These are phyloP conservation scores for Drosophila suboccidentalis DNA, from an alignment of 2,888 invertebrate genomes.

Conservation along the genomic window DNA sequence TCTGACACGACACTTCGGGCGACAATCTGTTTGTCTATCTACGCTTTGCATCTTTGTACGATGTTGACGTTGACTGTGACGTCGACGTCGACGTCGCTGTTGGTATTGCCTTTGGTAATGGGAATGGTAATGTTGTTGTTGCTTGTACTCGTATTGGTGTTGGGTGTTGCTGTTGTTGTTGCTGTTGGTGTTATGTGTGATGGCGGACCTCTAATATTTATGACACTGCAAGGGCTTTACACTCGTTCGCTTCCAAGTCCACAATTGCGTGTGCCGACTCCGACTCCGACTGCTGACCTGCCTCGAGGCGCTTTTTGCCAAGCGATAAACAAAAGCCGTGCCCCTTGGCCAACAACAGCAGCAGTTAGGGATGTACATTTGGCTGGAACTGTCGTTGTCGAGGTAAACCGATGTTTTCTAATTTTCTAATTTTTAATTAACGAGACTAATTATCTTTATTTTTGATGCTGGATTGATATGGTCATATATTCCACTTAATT, in stretches of 20 bases:
- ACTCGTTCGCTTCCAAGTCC: constrained; percentile 7
- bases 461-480: too few species aligned
- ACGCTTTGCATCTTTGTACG: constrained; percentile 62
- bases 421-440: too few species aligned
- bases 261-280: constrained; percentile 19
- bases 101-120: constrained; percentile 9
- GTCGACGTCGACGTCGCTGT: constrained; percentile 3
- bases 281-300: constrained; percentile 30
- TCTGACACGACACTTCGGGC: constrained; percentile 65
- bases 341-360: not conserved
- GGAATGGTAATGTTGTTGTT: not conserved
- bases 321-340: constrained; percentile 54
- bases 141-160: not conserved
- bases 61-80: constrained; percentile 24
- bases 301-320: constrained; percentile 33
- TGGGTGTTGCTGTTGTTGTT: constrained; percentile 9
- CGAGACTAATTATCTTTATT: too few species aligned
- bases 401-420: not conserved
- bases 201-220: constrained; percentile 67
- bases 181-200: constrained; percentile 43
- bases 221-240: constrained; percentile 56
- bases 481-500: too few species aligned
- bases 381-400: not conserved
- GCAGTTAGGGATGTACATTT: not conserved
- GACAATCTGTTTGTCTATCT: constrained; percentile 80